These are phyloP conservation scores for Cheiracanthium punctorium DNA, from an alignment of 2,888 invertebrate genomes.

Conservation along the genomic window DNA sequence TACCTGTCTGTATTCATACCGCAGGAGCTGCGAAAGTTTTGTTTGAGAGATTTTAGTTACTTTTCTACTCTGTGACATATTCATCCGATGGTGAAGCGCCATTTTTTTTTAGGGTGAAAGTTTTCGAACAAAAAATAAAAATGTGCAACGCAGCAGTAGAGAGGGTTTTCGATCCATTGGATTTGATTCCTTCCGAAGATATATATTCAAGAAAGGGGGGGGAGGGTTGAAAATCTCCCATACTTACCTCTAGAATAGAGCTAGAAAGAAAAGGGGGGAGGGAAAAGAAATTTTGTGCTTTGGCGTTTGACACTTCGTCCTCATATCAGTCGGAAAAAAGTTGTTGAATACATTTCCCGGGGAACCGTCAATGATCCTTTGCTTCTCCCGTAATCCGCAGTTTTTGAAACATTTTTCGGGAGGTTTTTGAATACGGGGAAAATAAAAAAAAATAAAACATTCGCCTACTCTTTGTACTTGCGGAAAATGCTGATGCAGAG, in stretches of 20 bases:
- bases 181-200: neutral
- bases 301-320: constrained; percentile 52
- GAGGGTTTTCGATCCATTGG: neutral
- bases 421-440: constrained; percentile 51
- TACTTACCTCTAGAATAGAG: neutral
- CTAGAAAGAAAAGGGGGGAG: neutral
- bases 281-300: neutral
- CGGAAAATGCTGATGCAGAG: constrained; percentile 61
- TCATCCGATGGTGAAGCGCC: neutral
- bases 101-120: neutral
- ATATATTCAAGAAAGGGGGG: neutral
- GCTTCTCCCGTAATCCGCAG: constrained; percentile 56
- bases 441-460: no score
- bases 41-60: neutral
- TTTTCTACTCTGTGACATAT: neutral
- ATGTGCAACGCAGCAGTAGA: neutral
- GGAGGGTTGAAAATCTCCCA: neutral
- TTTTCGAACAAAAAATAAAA: neutral
- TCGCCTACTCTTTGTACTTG: constrained; percentile 52
- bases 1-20: neutral
- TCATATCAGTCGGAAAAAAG: constrained; percentile 58
- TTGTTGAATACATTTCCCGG: constrained; percentile 67
- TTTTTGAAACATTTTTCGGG: constrained; percentile 62
- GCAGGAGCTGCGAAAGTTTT: neutral
- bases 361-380: constrained; percentile 41